phyloP scores from a whole-genome alignment of 53 echinoderm and acorn worm species.

The Crossaster papposus region DNA sequence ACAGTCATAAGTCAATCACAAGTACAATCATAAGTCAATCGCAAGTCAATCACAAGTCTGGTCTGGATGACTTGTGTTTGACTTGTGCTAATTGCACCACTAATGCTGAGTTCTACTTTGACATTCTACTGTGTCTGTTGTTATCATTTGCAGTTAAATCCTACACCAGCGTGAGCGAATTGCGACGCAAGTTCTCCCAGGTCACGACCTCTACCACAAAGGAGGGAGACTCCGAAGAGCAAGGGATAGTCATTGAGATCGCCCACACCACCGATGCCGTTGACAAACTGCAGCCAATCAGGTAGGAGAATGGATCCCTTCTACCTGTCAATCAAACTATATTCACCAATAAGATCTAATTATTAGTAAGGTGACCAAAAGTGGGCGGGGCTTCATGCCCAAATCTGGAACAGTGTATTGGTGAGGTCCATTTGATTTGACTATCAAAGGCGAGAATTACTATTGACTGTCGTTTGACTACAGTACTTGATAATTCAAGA shows the following conservation, averaged over 20 bases:
- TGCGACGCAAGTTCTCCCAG: constrained; percentile 55
- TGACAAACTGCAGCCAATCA: constrained; percentile 32
- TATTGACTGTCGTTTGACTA: no score
- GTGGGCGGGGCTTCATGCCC: no score
- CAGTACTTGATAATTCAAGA: no score
- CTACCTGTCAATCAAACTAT: background rate
- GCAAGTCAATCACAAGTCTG: background rate
- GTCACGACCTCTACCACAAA: constrained; percentile 31
- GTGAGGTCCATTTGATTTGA: no score
- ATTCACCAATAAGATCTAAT: no score
- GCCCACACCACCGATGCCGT: constrained; percentile 4
- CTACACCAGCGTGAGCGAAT: constrained; percentile 56
- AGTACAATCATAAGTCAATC: background rate
- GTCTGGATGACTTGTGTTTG: no score
- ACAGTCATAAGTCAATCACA: background rate
- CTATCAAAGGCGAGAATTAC: no score
- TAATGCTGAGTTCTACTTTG: no score
- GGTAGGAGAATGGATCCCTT: background rate
- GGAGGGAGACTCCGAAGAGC: constrained; percentile 54
- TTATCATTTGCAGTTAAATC: constrained; percentile 33
- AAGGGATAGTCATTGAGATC: background rate
- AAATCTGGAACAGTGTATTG: no score
- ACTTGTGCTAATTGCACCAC: no score
- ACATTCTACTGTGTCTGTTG: no score
- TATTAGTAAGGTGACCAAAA: no score